phyloP scores from a whole-genome alignment of 2,113 vertebrate genomes.

The Oreochromis aureus region DNA sequence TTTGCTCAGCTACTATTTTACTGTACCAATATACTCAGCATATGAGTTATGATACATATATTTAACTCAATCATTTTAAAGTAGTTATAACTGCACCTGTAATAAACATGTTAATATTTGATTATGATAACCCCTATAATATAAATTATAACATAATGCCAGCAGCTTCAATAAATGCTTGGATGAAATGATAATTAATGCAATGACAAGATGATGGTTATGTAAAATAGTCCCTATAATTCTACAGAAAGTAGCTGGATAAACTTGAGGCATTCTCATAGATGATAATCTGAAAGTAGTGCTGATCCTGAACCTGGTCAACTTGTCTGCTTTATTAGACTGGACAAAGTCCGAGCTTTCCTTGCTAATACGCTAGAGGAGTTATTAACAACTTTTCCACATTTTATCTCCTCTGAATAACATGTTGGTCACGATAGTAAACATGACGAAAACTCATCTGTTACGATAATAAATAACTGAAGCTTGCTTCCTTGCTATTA shows the following conservation, averaged over 20 bases:
- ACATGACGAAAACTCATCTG: not conserved
- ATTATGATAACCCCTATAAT: too few species aligned
- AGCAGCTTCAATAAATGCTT: too few species aligned
- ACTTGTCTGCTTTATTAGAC: not conserved
- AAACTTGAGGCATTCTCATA: not conserved
- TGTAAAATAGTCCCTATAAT: too few species aligned
- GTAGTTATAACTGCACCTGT: too few species aligned
- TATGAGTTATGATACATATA: too few species aligned
- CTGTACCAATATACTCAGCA: too few species aligned
- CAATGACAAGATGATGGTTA: too few species aligned
- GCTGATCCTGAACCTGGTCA: not conserved
- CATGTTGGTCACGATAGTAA: not conserved
- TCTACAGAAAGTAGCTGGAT: not conserved
- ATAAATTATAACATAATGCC: too few species aligned
- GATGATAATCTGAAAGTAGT: not conserved
- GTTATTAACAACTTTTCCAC: not conserved
- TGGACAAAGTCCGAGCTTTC: rapidly evolving
- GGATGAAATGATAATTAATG: too few species aligned
- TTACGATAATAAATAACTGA: not conserved
- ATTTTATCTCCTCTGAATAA: not conserved
- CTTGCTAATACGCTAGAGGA: not conserved
- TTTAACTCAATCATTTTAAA: too few species aligned
- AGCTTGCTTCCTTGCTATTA: not conserved
- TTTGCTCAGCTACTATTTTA: too few species aligned
- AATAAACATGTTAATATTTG: too few species aligned